A percentile compares a stretch with the other conserved stretches of the same genome.
These are phyloP conservation scores for Phalera bucephala DNA, from an alignment of 2,888 invertebrate genomes.

Conservation along the genomic window DNA sequence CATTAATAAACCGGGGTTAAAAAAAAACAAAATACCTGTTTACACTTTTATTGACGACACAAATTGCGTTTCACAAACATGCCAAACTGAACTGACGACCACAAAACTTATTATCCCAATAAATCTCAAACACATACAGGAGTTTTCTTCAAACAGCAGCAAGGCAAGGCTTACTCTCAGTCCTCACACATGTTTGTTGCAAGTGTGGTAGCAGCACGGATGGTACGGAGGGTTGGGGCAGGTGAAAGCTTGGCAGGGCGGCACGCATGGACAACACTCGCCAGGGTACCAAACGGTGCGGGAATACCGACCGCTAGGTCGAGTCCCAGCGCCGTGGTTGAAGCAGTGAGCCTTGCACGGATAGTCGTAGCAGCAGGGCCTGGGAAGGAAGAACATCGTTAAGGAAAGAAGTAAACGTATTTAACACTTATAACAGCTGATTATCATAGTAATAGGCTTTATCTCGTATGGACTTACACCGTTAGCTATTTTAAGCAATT, in stretches of 20 bases:
- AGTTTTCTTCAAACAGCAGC: no score
- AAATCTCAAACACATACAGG: background rate
- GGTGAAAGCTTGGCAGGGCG: conserved; percentile 72
- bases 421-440: no score
- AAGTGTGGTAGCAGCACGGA: conserved; percentile 69
- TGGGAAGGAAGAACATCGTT: conserved; percentile 39
- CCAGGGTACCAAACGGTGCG: conserved; percentile 74
- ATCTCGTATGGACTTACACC: no score
- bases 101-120: background rate
- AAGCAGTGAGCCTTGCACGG: conserved; percentile 78
- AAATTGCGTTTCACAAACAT: conserved; percentile 20
- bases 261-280: conserved; percentile 62
- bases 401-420: no score
- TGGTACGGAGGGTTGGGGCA: conserved; percentile 75
- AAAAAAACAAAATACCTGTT: no score
- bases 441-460: no score
- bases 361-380: conserved; percentile 74
- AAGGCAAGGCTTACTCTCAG: background rate
- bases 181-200: conserved; percentile 62
- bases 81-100: background rate
- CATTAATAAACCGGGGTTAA: no score
- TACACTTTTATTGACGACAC: conserved; percentile 23
- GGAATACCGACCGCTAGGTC: conserved; percentile 72
- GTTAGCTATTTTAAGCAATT: no score
- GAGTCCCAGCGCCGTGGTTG: conserved; percentile 69